These are phyloP conservation scores for Antheraea pernyi DNA, from an alignment of 1,140 invertebrate genomes.

Conservation along the genomic window DNA sequence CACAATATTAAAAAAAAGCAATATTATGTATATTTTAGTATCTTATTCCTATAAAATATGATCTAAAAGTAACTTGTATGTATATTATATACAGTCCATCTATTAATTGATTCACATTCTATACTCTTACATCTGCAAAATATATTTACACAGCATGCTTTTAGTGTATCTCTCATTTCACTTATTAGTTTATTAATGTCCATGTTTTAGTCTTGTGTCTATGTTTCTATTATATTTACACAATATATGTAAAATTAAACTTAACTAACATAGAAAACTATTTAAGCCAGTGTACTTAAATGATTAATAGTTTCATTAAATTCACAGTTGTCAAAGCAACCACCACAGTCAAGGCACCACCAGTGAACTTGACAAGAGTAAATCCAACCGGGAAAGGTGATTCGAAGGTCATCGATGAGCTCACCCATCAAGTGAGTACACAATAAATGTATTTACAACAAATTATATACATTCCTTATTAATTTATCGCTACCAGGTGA, in stretches of 20 bases:
- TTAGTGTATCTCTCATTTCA: slow-evolving; percentile 7
- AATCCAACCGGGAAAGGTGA: slow-evolving; percentile 69
- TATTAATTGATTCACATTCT: background rate
- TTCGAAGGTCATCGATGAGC: slow-evolving; percentile 65
- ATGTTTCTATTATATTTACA: slow-evolving; percentile 1
- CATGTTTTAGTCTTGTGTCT: background rate
- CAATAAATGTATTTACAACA: slow-evolving; percentile 10
- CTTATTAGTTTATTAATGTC: background rate
- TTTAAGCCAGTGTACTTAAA: too few relatives aligned
- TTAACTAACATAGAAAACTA: too few relatives aligned
- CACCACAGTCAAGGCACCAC: slow-evolving; percentile 59
- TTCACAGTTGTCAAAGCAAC: slow-evolving; percentile 66
- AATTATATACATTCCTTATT: background rate
- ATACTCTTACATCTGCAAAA: slow-evolving; percentile 17
- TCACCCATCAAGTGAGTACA: slow-evolving; percentile 62
- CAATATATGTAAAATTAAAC: too few relatives aligned
- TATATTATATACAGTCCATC: background rate
- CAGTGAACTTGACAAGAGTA: slow-evolving; percentile 60
- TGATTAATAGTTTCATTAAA: background rate
- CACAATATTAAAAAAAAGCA: slow-evolving; percentile 10
- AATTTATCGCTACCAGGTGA: background rate
- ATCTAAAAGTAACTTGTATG: too few relatives aligned
- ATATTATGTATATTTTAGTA: background rate
- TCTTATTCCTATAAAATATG: too few relatives aligned
- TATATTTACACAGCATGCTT: slow-evolving; percentile 17